These are phyloP conservation scores for Lycia hirtaria DNA, from an alignment of 2,888 invertebrate genomes.

Conservation along the genomic window DNA sequence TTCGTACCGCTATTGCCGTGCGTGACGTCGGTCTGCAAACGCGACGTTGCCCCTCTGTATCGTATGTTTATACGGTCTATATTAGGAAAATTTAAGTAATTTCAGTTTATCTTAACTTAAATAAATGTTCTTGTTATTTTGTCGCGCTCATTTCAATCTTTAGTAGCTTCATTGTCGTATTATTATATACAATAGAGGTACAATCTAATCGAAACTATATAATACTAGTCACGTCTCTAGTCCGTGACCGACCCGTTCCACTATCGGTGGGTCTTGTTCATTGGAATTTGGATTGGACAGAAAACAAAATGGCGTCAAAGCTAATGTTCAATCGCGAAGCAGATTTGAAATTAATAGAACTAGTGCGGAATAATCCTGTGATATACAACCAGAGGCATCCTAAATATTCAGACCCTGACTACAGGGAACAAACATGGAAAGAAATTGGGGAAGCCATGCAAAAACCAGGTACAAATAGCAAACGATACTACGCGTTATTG, in stretches of 20 bases:
- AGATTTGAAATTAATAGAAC: slow-evolving; percentile 63
- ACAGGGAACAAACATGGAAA: slow-evolving; percentile 73
- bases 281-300: no score
- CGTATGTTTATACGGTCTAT: no score
- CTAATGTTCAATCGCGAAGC: neutral
- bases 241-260: slow-evolving; percentile 38
- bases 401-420: slow-evolving; percentile 67
- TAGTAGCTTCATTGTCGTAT: neutral
- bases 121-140: no score
- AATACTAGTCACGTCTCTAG: slow-evolving; percentile 18
- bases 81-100: no score
- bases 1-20: neutral
- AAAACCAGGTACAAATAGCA: slow-evolving; percentile 68
- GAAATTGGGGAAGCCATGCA: slow-evolving; percentile 70
- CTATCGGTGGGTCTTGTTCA: no score
- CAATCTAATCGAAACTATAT: neutral
- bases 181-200: neutral
- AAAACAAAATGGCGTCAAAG: slow-evolving; percentile 8
- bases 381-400: slow-evolving; percentile 67
- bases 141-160: no score
- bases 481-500: no score
- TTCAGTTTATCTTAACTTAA: no score
- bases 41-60: neutral
- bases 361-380: slow-evolving; percentile 67
- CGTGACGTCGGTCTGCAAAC: neutral